Evolutionary conservation across 2,113 vertebrate genomes (phyloP).

Genomic region (Saccopteryx bilineata): DNA sequence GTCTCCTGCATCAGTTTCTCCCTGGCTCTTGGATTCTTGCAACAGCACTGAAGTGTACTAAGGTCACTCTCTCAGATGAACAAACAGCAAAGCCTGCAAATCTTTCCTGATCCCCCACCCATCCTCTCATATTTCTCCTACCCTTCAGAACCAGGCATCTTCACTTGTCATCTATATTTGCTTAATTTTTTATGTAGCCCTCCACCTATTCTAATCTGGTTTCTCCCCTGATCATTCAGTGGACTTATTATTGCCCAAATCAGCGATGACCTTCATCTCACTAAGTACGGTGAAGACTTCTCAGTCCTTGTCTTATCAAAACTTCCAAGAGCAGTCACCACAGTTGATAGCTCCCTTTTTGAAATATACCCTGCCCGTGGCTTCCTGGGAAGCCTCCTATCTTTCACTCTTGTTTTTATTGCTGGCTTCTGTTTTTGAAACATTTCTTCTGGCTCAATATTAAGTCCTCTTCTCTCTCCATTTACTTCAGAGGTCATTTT

Average conservation of each 20-base stretch:
- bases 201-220: not conserved
- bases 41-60: not conserved
- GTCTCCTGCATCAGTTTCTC: not conserved
- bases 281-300: not conserved
- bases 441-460: not conserved
- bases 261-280: not conserved
- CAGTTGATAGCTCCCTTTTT: not conserved
- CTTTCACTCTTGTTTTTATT: not conserved
- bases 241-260: not conserved
- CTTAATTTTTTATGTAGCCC: not conserved
- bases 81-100: not conserved
- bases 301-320: not conserved
- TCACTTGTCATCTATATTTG: not conserved
- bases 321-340: not conserved
- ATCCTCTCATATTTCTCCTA: not conserved
- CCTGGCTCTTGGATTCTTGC: not conserved
- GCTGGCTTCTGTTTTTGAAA: not conserved
- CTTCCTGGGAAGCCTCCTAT: not conserved
- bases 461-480: not conserved
- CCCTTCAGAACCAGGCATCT: not conserved
- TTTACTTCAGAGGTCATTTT: not conserved
- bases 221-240: not conserved
- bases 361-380: not conserved
- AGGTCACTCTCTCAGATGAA: not conserved
- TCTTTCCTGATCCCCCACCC: not conserved